Base-by-base conservation (phyloP, 2,113 vertebrate genomes). In the Eptatretus burgeri region DNA sequence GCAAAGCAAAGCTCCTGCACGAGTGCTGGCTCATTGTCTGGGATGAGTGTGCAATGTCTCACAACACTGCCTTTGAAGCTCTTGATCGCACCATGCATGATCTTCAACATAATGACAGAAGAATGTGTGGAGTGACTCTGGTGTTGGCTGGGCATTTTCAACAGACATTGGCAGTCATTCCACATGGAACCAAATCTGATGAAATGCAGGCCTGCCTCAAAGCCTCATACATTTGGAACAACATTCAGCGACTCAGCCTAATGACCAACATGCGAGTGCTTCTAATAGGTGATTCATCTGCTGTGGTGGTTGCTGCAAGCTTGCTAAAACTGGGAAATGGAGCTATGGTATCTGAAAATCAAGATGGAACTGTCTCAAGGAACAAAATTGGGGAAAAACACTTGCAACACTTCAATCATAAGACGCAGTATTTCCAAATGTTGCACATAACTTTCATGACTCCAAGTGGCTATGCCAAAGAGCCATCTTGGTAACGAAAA, bases 41-140 rank as follows among this genome's bases (percentile, higher is more conserved):
- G n/a, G n/a, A 56, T 56, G 52, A 56, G 52, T 56, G 52, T 17
- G 18, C 52, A 17, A 56, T 56, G 52, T 56, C 52, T 56, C 52
- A 9, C 52, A 56, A 56, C 14, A 9, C 52, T 56, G 52, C 52
- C 52, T 56, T 9, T 16, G 52, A 17, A 17, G 52, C 52, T 56
- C 7, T 56, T 56, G 52, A 5, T 56, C 52, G 52, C 52, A 56
- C 14, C 52, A 14, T 56, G 14, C 52, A 56, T 16, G 52, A 56
- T 17, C 5, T 56, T 56, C 52, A 5, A 16, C 52, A 56, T 56
- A 56, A 56, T 56, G 52, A 56, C 52, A 9, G 14, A 56, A 56
- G 14, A 56, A 56, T 56, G 52, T 14, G 52, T 16, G 52, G 52
- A 17, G 52, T 56, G 14, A 56, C 52, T 56, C 52, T 56, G 52